Conservation (phyloP, 2,888 invertebrate genomes). For the Temnothorax rugatulus region DNA sequence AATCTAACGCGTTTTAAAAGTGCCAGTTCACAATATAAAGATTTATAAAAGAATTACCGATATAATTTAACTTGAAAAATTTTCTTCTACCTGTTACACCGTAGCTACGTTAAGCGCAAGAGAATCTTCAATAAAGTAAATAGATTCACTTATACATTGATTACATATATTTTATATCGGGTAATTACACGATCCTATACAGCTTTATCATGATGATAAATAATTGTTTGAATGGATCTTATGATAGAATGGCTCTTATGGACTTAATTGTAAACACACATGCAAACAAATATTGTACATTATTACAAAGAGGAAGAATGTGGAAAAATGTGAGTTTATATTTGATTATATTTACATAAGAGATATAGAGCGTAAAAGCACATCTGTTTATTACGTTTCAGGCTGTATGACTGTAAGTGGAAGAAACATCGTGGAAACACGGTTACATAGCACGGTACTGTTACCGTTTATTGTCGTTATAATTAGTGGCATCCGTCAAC, state of each 20-base stretch:
- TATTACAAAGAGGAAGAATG: neutral
- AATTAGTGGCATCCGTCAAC: slow-evolving; percentile 44
- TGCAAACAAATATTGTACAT: neutral
- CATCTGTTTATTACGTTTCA: neutral
- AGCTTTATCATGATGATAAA: neutral
- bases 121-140: neutral
- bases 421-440: neutral
- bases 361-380: neutral
- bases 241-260: neutral
- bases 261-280: neutral
- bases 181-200: too few species aligned
- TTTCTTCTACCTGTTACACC: neutral
- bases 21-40: neutral
- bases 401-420: too few species aligned
- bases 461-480: neutral
- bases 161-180: neutral
- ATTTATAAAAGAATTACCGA: neutral
- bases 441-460: neutral
- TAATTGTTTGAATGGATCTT: neutral
- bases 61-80: neutral
- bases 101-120: neutral
- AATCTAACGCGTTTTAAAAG: neutral
- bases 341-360: neutral
- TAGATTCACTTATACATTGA: neutral
- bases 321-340: neutral